phyloP scores from a whole-genome alignment of 2,113 vertebrate genomes.

The Zosterops japonicus region DNA sequence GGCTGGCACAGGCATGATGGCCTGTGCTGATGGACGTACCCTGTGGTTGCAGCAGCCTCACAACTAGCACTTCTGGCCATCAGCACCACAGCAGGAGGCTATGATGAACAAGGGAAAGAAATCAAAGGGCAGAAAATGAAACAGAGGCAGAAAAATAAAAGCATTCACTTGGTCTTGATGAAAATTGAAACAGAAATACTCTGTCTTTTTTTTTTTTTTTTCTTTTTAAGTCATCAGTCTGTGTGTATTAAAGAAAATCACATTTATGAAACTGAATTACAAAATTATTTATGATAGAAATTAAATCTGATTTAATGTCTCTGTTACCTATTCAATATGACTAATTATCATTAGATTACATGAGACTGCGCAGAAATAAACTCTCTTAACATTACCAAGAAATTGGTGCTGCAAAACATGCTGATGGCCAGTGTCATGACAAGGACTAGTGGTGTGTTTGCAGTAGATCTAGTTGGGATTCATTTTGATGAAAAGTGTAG shows the following conservation, averaged over 20 bases:
- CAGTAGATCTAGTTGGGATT: not conserved
- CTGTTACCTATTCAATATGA: not conserved
- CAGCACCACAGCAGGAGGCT: slow-evolving; percentile 44
- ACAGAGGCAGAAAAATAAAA: not conserved
- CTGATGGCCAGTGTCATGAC: not conserved
- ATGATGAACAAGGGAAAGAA: not conserved
- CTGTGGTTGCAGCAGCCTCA: not conserved
- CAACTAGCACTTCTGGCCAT: slow-evolving; percentile 32
- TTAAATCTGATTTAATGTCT: not conserved
- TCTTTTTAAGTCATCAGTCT: not conserved
- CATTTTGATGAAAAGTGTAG: not conserved
- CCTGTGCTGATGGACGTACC: not conserved
- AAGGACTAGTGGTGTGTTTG: not conserved
- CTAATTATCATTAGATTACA: not conserved
- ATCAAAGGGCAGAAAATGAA: slow-evolving; percentile 37
- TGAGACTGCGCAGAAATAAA: not conserved
- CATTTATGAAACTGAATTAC: not conserved
- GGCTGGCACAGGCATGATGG: not conserved
- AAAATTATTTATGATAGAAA: not conserved
- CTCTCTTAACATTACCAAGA: not conserved
- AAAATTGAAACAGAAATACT: not conserved
- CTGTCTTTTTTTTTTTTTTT: not conserved
- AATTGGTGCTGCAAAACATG: not conserved
- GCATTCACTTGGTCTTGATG: not conserved
- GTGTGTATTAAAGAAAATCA: not conserved